Evolutionary conservation across 2,888 invertebrate species (phyloP), one percentile per base, ranked within the genome.

Genomic region (Polymixis flavicincta): DNA sequence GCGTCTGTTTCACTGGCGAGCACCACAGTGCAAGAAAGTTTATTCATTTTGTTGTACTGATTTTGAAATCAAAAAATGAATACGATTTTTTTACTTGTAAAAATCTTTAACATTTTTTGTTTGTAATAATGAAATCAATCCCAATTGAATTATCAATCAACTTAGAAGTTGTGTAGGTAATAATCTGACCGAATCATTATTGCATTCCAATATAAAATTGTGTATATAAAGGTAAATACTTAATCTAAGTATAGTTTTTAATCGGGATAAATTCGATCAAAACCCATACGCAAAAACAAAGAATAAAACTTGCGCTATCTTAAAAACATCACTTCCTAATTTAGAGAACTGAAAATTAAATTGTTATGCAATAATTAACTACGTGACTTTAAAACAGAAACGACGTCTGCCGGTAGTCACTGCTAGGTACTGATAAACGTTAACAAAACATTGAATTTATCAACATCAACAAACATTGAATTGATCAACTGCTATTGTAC

Each of bases 401-500:
- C 50, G 8, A 64, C 22, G 11, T 32, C 37, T 19, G 6, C 25
- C 8, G n/a, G 22, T n/a, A 19, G 14, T n/a, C 2, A 45, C 19
- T 14, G 25, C n/a, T 14, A 32, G n/a, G 13, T 54, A 42, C 50
- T 60, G n/a, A 59, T 64, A 71, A 74, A 25, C 22, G 48, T 65
- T 55, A 67, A 50, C 25, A 63, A 73, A 73, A 70, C 50, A 59
- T n/a, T 67, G 32, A 61, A 59, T 28, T 28, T 6, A 28, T 61
- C 48, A 52, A 61, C 25, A 76, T 57, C 32, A 70, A 78, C 54
- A 79, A 78, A 67, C 64, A 55, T 50, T 57, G 50, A 54, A 50
- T 85, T 83, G 75, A 77, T 76, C 25, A 69, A 80, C 87, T 70
- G 83, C 61, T 65, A 72, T 79, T 71, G 54, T 77, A 64, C 19